Evolutionary conservation across 92 coral and sea anemone species (phyloP).

Genomic region (Zoanthus sociatus): DNA sequence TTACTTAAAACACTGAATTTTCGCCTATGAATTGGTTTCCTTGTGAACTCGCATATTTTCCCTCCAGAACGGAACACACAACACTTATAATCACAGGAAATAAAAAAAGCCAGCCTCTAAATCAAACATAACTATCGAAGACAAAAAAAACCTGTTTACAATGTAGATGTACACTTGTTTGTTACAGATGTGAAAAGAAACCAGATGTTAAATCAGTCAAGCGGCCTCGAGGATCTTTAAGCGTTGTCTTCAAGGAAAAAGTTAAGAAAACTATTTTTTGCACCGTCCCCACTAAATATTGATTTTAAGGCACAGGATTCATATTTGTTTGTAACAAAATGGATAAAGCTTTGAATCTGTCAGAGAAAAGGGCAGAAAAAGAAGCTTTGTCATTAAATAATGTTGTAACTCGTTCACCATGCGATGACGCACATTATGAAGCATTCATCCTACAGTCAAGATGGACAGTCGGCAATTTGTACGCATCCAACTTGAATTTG

Average conservation of each 20-base stretch:
- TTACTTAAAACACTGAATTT: background rate
- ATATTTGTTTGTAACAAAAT: background rate
- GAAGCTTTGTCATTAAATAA: conserved; percentile 3
- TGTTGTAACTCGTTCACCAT: conserved; percentile 71
- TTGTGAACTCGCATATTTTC: background rate
- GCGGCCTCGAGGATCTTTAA: background rate
- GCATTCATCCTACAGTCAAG: conserved; percentile 80
- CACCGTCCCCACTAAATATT: too few species aligned
- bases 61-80: background rate
- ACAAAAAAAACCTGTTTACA: background rate
- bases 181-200: background rate
- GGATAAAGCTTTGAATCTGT: conserved; percentile 1
- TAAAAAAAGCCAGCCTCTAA: background rate
- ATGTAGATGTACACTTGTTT: background rate
- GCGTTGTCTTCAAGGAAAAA: background rate
- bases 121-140: background rate
- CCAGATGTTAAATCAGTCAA: background rate
- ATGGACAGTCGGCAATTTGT: conserved; percentile 84
- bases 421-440: conserved; percentile 83
- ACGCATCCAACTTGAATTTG: conserved; percentile 81
- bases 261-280: background rate
- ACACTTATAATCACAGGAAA: background rate
- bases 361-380: background rate
- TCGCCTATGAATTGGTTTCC: too few species aligned
- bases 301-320: too few species aligned